Evolutionary conservation across 2,888 invertebrate species (phyloP), one percentile per base, ranked within the genome.

Genomic region (Gandaritis pyraliata): DNA sequence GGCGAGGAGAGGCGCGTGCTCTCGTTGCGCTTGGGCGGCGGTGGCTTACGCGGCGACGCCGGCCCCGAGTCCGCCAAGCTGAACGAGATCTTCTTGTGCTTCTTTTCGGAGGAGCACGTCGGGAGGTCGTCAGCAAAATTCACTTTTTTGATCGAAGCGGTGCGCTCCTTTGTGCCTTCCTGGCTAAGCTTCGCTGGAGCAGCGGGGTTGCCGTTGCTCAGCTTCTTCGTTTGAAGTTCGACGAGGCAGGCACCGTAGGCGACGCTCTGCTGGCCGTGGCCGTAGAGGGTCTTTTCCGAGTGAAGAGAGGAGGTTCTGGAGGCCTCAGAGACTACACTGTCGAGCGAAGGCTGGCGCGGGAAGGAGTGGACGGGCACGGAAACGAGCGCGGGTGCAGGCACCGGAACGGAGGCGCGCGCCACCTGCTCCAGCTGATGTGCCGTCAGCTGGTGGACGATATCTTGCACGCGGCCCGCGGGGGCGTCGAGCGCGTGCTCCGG

Each of bases 21-120:
- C 74, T 97, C 96, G 60, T 96, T 95, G 38, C 97, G 93, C 72
- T 95, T 95, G 0, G 97, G 97, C 23, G 96, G 96, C 67, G 94
- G 88, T 0, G 96, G 96, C 72, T 95, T 95, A 53, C 94, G 93
- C 0, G 95, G 95, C 7, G 95, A 87, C 0, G 94, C 90, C 0
- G 95, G 95, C 0, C 81, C 79, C 45, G 88, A 87, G 0, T 92
- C 93, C 45, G 78, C 80, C 36, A 95, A 78, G 81, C 94, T 95
- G 72, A 95, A 95, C 3, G 94, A 87, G 65, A 95, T 95, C 78
- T 95, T 95, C 71, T 95, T 95, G 45, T 87, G 91, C 64, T 94
- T 94, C 70, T 94, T 94, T 58, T 91, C 88, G 4, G 88, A 82
- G 2, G 88, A 82, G 50, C 88, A 85, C 0, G 90, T 85, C 0